A percentile compares a stretch with the other conserved stretches of the same genome.
These are phyloP conservation scores for Parnassius apollo DNA, from an alignment of 2,888 invertebrate species.

Conservation along the genomic window DNA sequence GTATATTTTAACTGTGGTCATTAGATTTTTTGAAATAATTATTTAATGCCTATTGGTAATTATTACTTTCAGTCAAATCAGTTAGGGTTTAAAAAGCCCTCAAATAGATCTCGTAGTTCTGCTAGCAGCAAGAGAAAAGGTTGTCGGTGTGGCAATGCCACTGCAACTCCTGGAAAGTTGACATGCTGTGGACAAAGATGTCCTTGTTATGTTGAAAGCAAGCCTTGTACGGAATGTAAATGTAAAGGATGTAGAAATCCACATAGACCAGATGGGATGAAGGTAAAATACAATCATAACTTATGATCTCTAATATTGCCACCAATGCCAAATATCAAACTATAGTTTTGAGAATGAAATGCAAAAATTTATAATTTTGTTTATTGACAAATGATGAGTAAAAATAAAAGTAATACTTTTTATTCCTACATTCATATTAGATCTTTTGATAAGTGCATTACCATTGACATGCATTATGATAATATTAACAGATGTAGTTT, in stretches of 20 bases:
- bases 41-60: slow-evolving; percentile 28
- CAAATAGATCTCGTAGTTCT: slow-evolving; percentile 67
- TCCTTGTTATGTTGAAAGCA: slow-evolving; percentile 95
- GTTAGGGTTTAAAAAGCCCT: slow-evolving; percentile 73
- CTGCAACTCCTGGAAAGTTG: slow-evolving; percentile 92
- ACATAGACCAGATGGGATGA: slow-evolving; percentile 89
- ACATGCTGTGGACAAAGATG: slow-evolving; percentile 97
- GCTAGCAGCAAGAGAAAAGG: slow-evolving; percentile 84
- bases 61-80: slow-evolving; percentile 61
- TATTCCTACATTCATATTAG: no score
- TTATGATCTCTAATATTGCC: no score
- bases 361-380: no score
- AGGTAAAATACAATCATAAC: slow-evolving; percentile 72
- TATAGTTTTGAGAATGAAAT: no score
- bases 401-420: no score
- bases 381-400: no score
- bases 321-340: no score
- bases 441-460: no score
- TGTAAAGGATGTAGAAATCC: slow-evolving; percentile 97
- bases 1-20: slow-evolving; percentile 5
- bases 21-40: background rate
- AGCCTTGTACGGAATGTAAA: slow-evolving; percentile 93
- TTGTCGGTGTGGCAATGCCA: slow-evolving; percentile 95
- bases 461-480: no score
- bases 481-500: no score